A percentile compares a stretch with the other conserved stretches of the same genome.
phyloP scores from a whole-genome alignment of 2,888 invertebrate species.

The Hymenopus coronatus region DNA sequence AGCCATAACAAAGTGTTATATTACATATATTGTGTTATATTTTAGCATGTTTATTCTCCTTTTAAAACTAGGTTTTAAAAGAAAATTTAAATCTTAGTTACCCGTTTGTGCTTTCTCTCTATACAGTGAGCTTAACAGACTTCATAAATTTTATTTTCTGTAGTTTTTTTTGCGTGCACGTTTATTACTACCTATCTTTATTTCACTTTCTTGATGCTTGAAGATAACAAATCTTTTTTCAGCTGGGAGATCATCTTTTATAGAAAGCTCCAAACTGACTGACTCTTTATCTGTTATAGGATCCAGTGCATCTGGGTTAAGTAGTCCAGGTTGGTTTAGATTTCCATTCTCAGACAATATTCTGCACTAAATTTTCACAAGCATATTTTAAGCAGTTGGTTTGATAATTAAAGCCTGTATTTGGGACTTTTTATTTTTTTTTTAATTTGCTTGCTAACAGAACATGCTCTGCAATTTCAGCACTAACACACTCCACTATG shows the following conservation, averaged over 20 bases:
- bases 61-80: neutral
- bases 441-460: slow-evolving; percentile 11
- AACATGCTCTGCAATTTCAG: slow-evolving; percentile 1
- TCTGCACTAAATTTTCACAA: slow-evolving; percentile 24
- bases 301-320: slow-evolving; percentile 44
- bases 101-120: neutral
- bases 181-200: slow-evolving; percentile 16
- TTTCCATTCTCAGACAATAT: slow-evolving; percentile 29
- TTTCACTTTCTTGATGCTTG: neutral
- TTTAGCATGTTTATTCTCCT: neutral
- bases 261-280: slow-evolving; percentile 1
- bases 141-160: slow-evolving; percentile 1
- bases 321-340: slow-evolving; percentile 44
- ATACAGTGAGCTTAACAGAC: neutral
- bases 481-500: slow-evolving; percentile 7
- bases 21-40: neutral
- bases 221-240: neutral
- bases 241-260: neutral
- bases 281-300: slow-evolving; percentile 39
- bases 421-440: neutral
- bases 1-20: neutral
- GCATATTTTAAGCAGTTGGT: slow-evolving; percentile 3
- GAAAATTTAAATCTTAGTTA: neutral
- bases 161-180: neutral
- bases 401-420: slow-evolving; percentile 7